phyloP scores from a whole-genome alignment of 2,797 vertebrate species.

The Bovichtus diacanthus region DNA sequence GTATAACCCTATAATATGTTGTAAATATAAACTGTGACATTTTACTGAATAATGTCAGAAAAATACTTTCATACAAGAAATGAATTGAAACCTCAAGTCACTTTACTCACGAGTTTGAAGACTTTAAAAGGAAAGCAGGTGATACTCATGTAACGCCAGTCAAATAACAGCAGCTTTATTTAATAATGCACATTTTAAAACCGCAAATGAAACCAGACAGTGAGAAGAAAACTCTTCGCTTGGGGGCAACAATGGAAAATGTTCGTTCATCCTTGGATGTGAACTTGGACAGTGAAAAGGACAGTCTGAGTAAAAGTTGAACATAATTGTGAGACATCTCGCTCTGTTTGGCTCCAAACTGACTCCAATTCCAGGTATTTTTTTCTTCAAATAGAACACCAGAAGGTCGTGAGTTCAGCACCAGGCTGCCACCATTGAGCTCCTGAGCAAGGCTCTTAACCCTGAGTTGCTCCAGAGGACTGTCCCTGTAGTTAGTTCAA shows the following conservation, averaged over 20 bases:
- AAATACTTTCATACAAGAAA: constrained; percentile 2
- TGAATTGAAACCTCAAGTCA: background rate
- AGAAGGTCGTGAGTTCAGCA: no score
- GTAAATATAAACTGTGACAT: background rate
- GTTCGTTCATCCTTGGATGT: constrained; percentile 15
- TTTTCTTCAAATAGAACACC: no score
- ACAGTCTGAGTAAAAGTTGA: constrained; percentile 6
- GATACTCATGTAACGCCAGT: no score
- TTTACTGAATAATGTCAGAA: background rate
- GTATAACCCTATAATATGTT: background rate
- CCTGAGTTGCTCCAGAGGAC: no score
- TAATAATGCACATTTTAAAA: background rate
- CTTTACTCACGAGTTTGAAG: background rate
- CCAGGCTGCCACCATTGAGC: no score
- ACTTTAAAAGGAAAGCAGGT: background rate
- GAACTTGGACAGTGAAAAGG: constrained; percentile 17
- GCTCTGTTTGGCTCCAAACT: no score
- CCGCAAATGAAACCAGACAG: background rate
- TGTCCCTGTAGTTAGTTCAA: no score
- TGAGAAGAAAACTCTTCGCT: background rate
- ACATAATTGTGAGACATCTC: no score
- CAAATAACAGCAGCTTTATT: background rate
- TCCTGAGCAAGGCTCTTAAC: no score
- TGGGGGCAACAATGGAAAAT: constrained; percentile 27
- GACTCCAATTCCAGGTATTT: no score